phyloP scores from a whole-genome alignment of 2,797 vertebrate genomes.

The Microcaecilia unicolor region DNA sequence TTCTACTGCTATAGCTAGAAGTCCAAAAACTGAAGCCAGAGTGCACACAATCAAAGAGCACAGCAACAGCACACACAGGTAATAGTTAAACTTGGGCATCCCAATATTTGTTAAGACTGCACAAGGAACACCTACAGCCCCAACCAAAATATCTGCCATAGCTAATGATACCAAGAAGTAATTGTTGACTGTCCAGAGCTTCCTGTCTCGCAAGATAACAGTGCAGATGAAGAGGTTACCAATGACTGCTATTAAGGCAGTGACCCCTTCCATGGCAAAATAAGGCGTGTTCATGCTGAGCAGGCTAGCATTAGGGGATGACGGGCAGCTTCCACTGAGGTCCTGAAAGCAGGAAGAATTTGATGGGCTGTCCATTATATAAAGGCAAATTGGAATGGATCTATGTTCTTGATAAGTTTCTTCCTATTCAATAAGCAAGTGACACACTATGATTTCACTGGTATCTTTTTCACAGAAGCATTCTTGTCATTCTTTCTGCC shows the following conservation, averaged over 20 bases:
- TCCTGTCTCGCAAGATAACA: conserved; percentile 7
- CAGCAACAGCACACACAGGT: conserved; percentile 18
- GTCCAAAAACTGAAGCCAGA: conserved; percentile 21
- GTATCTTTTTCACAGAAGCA: no score
- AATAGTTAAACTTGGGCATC: neutral
- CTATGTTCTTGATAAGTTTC: neutral
- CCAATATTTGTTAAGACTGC: conserved; percentile 9
- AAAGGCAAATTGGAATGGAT: neutral
- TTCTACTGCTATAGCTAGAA: conserved; percentile 19
- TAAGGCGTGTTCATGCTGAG: conserved; percentile 1
- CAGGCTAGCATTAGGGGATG: neutral
- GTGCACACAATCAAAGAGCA: conserved; percentile 20
- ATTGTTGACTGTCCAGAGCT: conserved; percentile 16
- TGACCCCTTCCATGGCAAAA: conserved; percentile 8
- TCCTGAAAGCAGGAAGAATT: neutral
- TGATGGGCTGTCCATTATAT: neutral
- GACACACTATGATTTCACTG: no score
- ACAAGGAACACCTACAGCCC: conserved; percentile 20
- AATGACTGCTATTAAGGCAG: neutral
- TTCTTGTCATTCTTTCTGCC: no score
- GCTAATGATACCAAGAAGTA: conserved; percentile 25
- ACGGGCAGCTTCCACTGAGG: no score
- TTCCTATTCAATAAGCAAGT: neutral
- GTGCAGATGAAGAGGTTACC: conserved; percentile 23
- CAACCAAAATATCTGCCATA: conserved; percentile 19